Percentiles rank a stretch among this genome's conserved stretches.
These are phyloP conservation scores for Sycophila texana DNA, from an alignment of 2,888 invertebrate genomes.

Conservation along the genomic window DNA sequence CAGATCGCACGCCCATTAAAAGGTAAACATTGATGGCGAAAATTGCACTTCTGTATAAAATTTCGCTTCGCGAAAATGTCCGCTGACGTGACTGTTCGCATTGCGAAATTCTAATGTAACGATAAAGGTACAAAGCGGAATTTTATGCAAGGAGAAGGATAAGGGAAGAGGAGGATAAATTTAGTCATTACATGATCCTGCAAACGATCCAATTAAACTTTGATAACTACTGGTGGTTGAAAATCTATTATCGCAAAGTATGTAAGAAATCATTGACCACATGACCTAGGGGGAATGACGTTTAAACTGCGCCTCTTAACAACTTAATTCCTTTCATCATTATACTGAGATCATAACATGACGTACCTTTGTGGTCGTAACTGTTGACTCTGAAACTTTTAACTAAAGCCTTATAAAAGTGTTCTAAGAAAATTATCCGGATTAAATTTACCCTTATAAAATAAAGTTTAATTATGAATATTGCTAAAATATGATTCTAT, in stretches of 20 bases:
- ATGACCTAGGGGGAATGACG: conserved; percentile 19
- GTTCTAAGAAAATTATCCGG: no score
- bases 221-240: conserved; percentile 23
- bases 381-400: no score
- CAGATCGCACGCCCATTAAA: background rate
- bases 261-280: conserved; percentile 27
- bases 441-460: no score
- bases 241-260: conserved; percentile 24
- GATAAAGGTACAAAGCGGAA: background rate
- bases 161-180: background rate
- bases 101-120: background rate
- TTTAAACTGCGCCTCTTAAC: conserved; percentile 7
- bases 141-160: background rate
- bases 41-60: background rate
- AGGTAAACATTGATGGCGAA: background rate
- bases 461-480: no score
- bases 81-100: no score
- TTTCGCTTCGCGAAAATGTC: background rate
- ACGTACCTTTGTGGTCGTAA: no score
- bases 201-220: conserved; percentile 34
- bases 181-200: conserved; percentile 20
- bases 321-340: conserved; percentile 20
- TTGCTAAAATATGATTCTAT: no score
- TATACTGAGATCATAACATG: no score
- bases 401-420: no score